Evolutionary conservation across 2,797 vertebrate species (phyloP).

Genomic region (Lutjanus campechanus): DNA sequence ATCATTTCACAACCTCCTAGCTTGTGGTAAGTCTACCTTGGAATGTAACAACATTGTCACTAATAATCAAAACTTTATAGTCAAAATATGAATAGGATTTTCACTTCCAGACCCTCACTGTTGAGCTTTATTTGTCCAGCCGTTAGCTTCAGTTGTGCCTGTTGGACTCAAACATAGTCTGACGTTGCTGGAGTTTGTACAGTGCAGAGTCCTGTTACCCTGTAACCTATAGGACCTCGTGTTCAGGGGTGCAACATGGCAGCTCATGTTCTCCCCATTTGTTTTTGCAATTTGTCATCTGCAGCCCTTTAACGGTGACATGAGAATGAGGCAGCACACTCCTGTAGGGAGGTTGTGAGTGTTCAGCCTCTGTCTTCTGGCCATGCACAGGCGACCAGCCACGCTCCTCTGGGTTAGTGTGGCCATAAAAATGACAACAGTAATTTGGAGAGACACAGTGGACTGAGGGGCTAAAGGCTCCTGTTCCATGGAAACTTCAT

Average conservation of each 20-base stretch:
- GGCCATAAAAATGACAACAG: slow-evolving; percentile 61
- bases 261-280: slow-evolving; percentile 53
- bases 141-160: slow-evolving; percentile 2
- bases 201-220: slow-evolving; percentile 7
- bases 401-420: slow-evolving; percentile 36
- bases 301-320: slow-evolving; percentile 36
- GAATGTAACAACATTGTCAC: too few relatives aligned
- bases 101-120: too few relatives aligned
- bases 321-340: slow-evolving; percentile 19
- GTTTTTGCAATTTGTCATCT: slow-evolving; percentile 58
- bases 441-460: slow-evolving; percentile 60
- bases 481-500: slow-evolving; percentile 57
- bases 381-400: slow-evolving; percentile 27
- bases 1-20: too few relatives aligned
- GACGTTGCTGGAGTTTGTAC: background rate
- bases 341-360: slow-evolving; percentile 22
- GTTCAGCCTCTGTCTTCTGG: slow-evolving; percentile 36
- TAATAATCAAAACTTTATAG: too few relatives aligned
- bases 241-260: slow-evolving; percentile 40
- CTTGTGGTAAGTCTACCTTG: too few relatives aligned
- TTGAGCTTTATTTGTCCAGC: slow-evolving; percentile 2
- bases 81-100: too few relatives aligned
- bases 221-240: slow-evolving; percentile 3
- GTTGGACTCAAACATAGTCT: slow-evolving; percentile 1
- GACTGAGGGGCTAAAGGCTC: slow-evolving; percentile 14